Base-by-base conservation (phyloP, 2,797 vertebrate species). In the Distichodus sexfasciatus region DNA sequence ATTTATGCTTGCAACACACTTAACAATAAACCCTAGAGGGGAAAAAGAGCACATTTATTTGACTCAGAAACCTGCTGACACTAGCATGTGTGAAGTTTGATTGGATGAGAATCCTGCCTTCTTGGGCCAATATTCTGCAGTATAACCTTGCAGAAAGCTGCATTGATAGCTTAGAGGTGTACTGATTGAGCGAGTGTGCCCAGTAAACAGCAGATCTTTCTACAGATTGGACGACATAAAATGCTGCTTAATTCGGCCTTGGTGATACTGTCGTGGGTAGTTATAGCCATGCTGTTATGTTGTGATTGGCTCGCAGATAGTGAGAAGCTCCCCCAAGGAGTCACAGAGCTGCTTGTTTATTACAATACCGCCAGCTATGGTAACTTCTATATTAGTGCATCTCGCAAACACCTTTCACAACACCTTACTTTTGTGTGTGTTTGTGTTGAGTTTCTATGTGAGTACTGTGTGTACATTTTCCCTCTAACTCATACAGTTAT, bases 371-470 rank as follows among this genome's bases (percentile, higher is more conserved):
- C n/a, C n/a, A n/a, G 35, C 19, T 26, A 23, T 58, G 33, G 24
- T 29, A 61, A 43, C 47, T 57, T 48, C 60, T 44, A 58, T 65
- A 66, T 70, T 26, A 62, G 63, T 69, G 33, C 55, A 43, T 1
- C 54, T 71, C 26, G 57, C 38, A 60, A 58, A 53, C 69, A 67
- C 64, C 59, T 68, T 65, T 71, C 65, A 68, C 68, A 68, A 68
- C 40, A 70, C 48, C 6, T 36, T 29, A 24, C 29, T n/a, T 51
- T 31, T 71, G 46, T 64, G 51, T 50, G 26, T 43, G 26, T 59
- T 14, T 29, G 33, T 33, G 3, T 23, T 40, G 35, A 21, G 28
- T 66, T 19, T 60, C 43, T 21, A 21, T 28, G 57, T 38, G 41
- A 17, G 44, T 63, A 11, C 19, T 53, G n/a, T 66, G 66, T 26